phyloP scores from a whole-genome alignment of 92 coral and sea anemone genomes.

The Phenganax stokvisi region DNA sequence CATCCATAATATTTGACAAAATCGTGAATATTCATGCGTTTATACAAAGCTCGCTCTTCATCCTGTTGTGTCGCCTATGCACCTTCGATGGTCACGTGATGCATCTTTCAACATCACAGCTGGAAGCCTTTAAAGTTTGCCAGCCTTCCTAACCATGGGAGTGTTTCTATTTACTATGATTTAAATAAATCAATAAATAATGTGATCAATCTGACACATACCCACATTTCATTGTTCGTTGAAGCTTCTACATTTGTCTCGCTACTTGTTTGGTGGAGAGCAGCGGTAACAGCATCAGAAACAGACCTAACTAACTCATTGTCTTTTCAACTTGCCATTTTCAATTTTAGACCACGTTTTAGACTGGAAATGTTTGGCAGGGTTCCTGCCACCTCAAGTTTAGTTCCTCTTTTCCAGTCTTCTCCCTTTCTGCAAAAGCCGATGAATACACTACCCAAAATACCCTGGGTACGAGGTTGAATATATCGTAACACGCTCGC shows the following conservation, averaged over 20 bases:
- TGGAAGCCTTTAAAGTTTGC: constrained; percentile 3
- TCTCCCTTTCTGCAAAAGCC: constrained; percentile 2
- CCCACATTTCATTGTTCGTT: not conserved
- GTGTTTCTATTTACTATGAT: not conserved
- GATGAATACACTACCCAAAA: not conserved
- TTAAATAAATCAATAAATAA: no score
- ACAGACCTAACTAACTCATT: not conserved
- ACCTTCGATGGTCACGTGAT: not conserved
- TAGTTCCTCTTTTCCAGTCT: no score
- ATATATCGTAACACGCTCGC: not conserved
- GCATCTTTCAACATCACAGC: not conserved
- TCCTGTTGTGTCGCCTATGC: not conserved
- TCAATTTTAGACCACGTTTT: no score
- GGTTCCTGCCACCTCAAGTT: not conserved
- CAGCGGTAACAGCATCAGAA: not conserved
- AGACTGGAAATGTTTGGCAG: not conserved
- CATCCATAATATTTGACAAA: no score
- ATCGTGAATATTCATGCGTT: no score
- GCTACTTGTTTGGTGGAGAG: constrained; percentile 4
- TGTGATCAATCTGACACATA: not conserved
- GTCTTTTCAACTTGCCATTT: not conserved
- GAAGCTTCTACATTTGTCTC: not conserved
- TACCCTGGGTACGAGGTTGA: no score
- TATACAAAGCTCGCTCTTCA: no score
- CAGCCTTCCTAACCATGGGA: constrained; percentile 2